A percentile compares a stretch with the other conserved stretches of the same genome.
Conservation (phyloP, 2,888 invertebrate genomes). For the Stenotaenia linearis region DNA sequence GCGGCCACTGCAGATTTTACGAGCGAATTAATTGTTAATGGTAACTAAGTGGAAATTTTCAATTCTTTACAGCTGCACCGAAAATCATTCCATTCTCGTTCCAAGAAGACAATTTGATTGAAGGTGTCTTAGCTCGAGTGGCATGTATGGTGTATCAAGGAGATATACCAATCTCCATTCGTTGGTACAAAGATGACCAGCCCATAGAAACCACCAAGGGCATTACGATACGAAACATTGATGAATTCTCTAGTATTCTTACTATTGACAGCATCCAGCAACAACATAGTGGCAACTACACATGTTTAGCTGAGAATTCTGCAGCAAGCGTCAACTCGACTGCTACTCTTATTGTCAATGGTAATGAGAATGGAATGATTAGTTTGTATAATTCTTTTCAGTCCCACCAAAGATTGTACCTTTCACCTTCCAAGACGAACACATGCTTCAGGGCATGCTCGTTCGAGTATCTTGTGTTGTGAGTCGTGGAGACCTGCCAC, state of each 20-base stretch:
- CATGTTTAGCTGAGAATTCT: constrained; percentile 35
- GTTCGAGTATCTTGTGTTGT: constrained; percentile 29
- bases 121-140: constrained; percentile 27
- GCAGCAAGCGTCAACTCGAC: constrained; percentile 3
- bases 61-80: constrained; percentile 22
- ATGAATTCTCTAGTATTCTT: constrained; percentile 29
- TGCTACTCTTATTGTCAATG: constrained; percentile 27
- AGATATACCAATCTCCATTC: constrained; percentile 8
- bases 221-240: constrained; percentile 18
- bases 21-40: constrained; percentile 17
- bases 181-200: neutral
- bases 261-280: constrained; percentile 27
- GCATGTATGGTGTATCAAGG: constrained; percentile 28
- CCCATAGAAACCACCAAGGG: neutral
- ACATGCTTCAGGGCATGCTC: neutral
- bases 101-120: constrained; percentile 20
- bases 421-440: constrained; percentile 30
- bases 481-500: constrained; percentile 28
- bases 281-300: constrained; percentile 36
- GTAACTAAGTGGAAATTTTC: neutral
- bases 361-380: constrained; percentile 17
- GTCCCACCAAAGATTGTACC: constrained; percentile 30
- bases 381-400: neutral
- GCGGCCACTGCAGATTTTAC: constrained; percentile 10
- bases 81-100: constrained; percentile 30